Evolutionary conservation across 2,113 vertebrate species (phyloP).

Genomic region (Stigmatopora argus): DNA sequence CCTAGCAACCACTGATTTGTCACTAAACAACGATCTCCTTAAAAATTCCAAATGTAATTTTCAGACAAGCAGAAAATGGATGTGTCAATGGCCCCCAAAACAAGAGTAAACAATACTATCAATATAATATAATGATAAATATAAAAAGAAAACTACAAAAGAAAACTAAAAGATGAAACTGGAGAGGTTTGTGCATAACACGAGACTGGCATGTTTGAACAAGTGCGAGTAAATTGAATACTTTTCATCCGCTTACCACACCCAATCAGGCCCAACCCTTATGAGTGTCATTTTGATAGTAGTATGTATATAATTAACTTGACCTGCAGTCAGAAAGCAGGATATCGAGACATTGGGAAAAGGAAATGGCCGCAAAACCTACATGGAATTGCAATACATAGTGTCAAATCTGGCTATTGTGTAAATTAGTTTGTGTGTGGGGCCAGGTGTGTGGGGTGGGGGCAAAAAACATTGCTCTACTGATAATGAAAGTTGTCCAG

Average conservation of each 20-base stretch:
- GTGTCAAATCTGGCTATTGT: neutral
- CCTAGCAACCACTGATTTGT: constrained; percentile 44
- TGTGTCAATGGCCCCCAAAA: neutral
- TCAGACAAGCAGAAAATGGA: no score
- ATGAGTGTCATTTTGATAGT: constrained; percentile 6
- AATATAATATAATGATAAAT: neutral
- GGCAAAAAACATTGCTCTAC: neutral
- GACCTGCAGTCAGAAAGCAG: constrained; percentile 10
- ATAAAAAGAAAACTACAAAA: neutral
- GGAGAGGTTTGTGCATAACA: constrained; percentile 10
- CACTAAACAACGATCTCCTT: constrained; percentile 7
- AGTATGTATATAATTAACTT: constrained; percentile 47
- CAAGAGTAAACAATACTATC: neutral
- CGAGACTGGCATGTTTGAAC: constrained; percentile 23
- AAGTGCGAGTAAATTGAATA: constrained; percentile 28
- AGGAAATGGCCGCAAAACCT: neutral
- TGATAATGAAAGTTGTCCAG: neutral
- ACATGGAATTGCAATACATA: neutral
- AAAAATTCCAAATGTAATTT: neutral
- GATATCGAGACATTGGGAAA: constrained; percentile 6
- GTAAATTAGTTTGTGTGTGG: neutral
- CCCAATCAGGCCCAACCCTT: constrained; percentile 7
- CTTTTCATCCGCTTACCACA: constrained; percentile 12
- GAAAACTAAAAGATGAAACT: neutral
- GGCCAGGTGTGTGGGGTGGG: no score